These are phyloP conservation scores for Caenorhabditis imperialis DNA, from an alignment of 2,888 invertebrate genomes.

Conservation along the genomic window DNA sequence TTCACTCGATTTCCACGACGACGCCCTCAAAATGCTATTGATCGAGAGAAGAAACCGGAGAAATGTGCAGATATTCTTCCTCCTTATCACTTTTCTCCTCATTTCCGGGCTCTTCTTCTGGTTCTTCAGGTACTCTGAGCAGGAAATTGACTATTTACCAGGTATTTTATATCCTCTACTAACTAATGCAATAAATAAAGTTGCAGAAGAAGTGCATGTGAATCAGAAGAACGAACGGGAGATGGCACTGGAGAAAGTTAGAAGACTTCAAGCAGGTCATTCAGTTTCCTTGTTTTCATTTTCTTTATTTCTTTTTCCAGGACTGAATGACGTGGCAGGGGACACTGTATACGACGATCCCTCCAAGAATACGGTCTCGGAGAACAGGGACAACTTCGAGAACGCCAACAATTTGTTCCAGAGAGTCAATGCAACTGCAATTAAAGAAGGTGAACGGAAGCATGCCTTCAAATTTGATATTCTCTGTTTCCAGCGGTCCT, in stretches of 20 bases:
- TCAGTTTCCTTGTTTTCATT: too few relatives aligned
- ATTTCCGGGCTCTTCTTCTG: slow-evolving; percentile 29
- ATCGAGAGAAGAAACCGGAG: slow-evolving; percentile 32
- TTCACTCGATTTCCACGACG: background rate
- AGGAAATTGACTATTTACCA: too few relatives aligned
- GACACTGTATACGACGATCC: slow-evolving; percentile 18
- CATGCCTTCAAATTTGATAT: too few relatives aligned
- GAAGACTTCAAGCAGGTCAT: slow-evolving; percentile 16
- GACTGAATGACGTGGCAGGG: slow-evolving; percentile 13
- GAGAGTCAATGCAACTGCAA: slow-evolving; percentile 6
- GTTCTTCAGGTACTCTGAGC: slow-evolving; percentile 36
- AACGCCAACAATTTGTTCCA: slow-evolving; percentile 11
- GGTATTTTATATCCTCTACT: too few relatives aligned
- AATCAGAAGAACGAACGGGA: slow-evolving; percentile 25
- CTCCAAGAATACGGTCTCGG: background rate
- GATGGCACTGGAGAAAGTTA: slow-evolving; percentile 21
- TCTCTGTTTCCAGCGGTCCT: too few relatives aligned
- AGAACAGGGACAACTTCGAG: slow-evolving; percentile 9
- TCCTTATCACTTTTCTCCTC: slow-evolving; percentile 13
- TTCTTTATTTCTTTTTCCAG: background rate
- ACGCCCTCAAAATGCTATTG: slow-evolving; percentile 21
- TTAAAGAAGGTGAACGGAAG: slow-evolving; percentile 3
- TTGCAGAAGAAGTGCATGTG: slow-evolving; percentile 19
- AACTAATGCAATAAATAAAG: background rate
- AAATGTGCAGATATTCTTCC: slow-evolving; percentile 31